Evolutionary conservation across 2,797 vertebrate species (phyloP).

Genomic region (Pogoniulus pusillus): DNA sequence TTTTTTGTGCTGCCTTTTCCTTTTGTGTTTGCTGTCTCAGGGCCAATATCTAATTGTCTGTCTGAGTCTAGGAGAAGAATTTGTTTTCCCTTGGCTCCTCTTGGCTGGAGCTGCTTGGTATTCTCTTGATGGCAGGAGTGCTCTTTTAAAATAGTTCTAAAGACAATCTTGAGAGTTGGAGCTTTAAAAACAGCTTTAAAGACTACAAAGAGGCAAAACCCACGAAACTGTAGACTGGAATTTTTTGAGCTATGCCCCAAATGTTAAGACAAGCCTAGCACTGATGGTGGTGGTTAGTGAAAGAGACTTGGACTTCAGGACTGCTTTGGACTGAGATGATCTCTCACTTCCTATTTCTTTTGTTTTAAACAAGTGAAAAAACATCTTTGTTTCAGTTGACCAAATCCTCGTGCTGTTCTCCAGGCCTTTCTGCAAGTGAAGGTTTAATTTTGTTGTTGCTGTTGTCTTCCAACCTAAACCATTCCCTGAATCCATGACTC

Average conservation of each 20-base stretch:
- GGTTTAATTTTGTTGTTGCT: slow-evolving; percentile 2
- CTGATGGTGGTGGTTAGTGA: background rate
- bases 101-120: background rate
- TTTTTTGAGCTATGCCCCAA: background rate
- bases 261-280: background rate
- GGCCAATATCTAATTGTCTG: background rate
- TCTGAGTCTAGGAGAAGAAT: background rate
- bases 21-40: background rate
- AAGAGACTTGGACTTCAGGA: background rate
- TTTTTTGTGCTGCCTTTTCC: background rate
- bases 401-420: slow-evolving; percentile 13
- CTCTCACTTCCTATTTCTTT: background rate
- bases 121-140: background rate
- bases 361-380: background rate
- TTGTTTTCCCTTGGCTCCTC: background rate
- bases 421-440: background rate
- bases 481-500: slow-evolving; percentile 3
- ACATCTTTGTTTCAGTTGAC: slow-evolving; percentile 18
- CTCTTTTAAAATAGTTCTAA: background rate
- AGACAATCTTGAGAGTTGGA: background rate
- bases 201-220: background rate
- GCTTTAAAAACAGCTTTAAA: background rate
- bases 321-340: background rate
- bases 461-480: background rate
- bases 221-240: rapidly evolving